Base-by-base conservation (phyloP, 1,140 invertebrate genomes). In the Drosophila bocqueti region DNA sequence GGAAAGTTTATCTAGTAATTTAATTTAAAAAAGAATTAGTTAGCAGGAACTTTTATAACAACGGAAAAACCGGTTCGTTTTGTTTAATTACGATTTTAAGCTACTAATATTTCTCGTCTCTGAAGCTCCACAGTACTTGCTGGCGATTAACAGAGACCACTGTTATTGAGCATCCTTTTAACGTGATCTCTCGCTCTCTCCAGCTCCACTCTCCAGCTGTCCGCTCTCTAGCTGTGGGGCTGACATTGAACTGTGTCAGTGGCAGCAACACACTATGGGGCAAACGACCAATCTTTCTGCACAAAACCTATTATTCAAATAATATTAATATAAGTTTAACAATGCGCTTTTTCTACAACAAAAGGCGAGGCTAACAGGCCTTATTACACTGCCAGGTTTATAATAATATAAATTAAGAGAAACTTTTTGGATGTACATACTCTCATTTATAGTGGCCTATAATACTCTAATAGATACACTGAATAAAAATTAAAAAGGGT, bases 231-330 rank as follows among this genome's bases (percentile, higher is more conserved):
- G 40, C 46, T 50, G 24, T 34, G 29, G 13, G 38, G 52, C 76
- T 84, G 81, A 81, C 81, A 84, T 84, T 84, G 81, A 84, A 85
- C 77, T 81, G 82, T 84, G 81, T 84, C 82, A 84, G 82, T 84
- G 81, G 82, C 81, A 77, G 81, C 54, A 58, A 50, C 24, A 2
- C 15, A 49, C 47, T 26, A 16, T 49, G 47, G 45, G 45, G 6
- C 45, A 24, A 47, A 24, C 21, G 21, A 15, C 2, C 13, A 15
- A 1, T 46, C 5, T 24, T 47, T 24, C 13, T 47, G 13, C 10
- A 47, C 40, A 31, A 31, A 18, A 18, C n/a, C 34, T 34, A 11
- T 34, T 34, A 34, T 34, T 34, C 4, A 4, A 36, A 36, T 13
- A 36, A 13, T 2, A 1, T 36, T 13, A 36, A 24, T 24, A 24